Conservation (phyloP, 2,888 invertebrate species). For the Diadromus collaris region DNA sequence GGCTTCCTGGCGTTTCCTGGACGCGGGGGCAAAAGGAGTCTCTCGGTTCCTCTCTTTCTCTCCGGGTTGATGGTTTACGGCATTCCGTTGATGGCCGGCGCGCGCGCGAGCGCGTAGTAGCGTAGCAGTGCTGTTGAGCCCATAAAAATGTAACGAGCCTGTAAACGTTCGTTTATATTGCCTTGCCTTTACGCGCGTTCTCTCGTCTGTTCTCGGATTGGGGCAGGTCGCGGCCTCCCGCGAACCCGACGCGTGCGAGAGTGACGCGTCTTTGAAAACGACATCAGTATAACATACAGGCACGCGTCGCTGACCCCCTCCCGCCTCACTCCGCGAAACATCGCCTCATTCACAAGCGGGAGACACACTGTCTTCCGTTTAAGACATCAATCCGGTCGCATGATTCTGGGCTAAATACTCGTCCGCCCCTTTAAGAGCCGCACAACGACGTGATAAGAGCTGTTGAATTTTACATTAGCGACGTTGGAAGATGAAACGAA, state of each 20-base stretch:
- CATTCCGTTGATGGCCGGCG: conserved; percentile 77
- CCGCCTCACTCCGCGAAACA: not conserved
- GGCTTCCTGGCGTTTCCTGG: conserved; percentile 50
- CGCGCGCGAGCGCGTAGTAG: conserved; percentile 67
- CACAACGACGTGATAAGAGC: conserved; percentile 23
- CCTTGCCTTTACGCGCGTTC: conserved; percentile 75
- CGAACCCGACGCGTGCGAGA: conserved; percentile 62
- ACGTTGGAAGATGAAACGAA: not conserved
- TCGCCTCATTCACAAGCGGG: not conserved
- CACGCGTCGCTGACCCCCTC: conserved; percentile 17
- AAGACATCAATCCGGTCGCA: conserved; percentile 30
- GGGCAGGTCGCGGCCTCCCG: conserved; percentile 76
- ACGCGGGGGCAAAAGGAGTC: conserved; percentile 51
- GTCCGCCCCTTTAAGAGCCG: conserved; percentile 37
- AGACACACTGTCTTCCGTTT: conserved; percentile 3
- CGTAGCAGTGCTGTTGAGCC: conserved; percentile 78
- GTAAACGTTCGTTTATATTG: conserved; percentile 80
- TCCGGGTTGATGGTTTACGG: conserved; percentile 78
- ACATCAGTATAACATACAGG: conserved; percentile 51
- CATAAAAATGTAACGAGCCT: conserved; percentile 81
- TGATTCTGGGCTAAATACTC: conserved; percentile 7
- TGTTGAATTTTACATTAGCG: conserved; percentile 12
- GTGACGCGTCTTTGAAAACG: conserved; percentile 69
- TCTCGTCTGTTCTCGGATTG: conserved; percentile 70
- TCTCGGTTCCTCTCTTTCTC: conserved; percentile 37